Evolutionary conservation across 2,888 invertebrate species (phyloP).

Genomic region (Lasioglossum malachurum): DNA sequence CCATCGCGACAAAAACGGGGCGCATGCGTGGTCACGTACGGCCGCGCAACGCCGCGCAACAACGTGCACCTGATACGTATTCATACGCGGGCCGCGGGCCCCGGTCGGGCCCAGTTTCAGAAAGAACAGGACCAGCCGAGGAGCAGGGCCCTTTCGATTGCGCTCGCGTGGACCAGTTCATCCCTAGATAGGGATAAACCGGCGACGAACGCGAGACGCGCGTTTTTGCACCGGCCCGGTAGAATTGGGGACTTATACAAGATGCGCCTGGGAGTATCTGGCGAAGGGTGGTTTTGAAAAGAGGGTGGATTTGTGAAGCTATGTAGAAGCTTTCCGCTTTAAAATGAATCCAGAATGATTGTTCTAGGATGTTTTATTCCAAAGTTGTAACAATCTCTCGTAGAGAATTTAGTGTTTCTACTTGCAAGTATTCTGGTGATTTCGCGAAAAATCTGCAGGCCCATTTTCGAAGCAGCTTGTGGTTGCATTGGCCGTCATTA

Average conservation of each 20-base stretch:
- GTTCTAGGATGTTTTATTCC: no score
- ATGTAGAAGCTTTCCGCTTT: no score
- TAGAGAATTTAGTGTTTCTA: no score
- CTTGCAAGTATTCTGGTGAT: no score
- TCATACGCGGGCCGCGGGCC: slow-evolving; percentile 64
- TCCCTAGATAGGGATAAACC: background rate
- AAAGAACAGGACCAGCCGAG: slow-evolving; percentile 46
- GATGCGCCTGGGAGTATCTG: background rate
- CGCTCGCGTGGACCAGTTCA: slow-evolving; percentile 4
- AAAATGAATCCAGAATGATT: no score
- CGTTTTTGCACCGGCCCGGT: background rate
- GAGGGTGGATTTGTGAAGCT: background rate
- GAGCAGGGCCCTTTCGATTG: slow-evolving; percentile 11
- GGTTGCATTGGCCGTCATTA: no score
- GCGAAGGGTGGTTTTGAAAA: background rate
- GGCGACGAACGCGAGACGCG: background rate
- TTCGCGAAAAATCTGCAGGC: no score
- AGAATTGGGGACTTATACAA: background rate
- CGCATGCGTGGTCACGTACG: slow-evolving; percentile 82
- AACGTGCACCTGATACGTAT: slow-evolving; percentile 76
- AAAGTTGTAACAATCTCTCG: no score
- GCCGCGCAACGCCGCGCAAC: slow-evolving; percentile 71
- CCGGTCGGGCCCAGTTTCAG: slow-evolving; percentile 47
- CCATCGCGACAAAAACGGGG: slow-evolving; percentile 80
- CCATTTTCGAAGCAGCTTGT: no score